Conservation (phyloP, 2,113 vertebrate species). For the Ondatra zibethicus region DNA sequence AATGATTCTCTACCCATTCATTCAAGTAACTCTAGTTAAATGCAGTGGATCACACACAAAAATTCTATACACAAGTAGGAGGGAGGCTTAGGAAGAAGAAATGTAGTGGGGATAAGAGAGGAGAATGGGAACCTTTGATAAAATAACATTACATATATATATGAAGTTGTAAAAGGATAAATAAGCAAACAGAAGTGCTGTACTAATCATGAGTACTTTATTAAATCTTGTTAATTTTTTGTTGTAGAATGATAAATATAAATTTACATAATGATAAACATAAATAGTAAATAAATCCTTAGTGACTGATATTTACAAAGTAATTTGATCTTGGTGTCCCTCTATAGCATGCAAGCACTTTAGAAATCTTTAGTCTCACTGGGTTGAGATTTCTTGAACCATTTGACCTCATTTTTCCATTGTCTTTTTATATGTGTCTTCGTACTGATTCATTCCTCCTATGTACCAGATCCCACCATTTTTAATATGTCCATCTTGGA, state of each 20-base stretch:
- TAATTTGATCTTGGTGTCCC: not conserved
- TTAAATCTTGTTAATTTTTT: not conserved
- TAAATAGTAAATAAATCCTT: not conserved
- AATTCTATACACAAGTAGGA: not conserved
- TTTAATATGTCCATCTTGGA: not conserved
- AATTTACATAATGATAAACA: too few relatives aligned
- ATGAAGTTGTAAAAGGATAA: not conserved
- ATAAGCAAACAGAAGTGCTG: not conserved
- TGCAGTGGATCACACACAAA: not conserved
- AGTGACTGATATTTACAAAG: not conserved
- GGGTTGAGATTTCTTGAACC: not conserved
- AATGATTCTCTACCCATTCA: not conserved
- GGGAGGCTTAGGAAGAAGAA: too few relatives aligned
- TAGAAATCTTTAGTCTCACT: not conserved
- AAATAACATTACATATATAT: not conserved
- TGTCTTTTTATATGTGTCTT: not conserved
- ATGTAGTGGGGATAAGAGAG: not conserved
- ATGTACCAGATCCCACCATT: not conserved
- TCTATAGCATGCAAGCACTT: not conserved
- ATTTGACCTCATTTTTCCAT: conserved; percentile 19
- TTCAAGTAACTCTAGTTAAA: not conserved
- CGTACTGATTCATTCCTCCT: not conserved
- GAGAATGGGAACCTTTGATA: not conserved
- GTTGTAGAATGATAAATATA: not conserved
- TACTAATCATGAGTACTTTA: not conserved